Conservation (phyloP, 2,113 vertebrate species). For the Sprattus sprattus region DNA sequence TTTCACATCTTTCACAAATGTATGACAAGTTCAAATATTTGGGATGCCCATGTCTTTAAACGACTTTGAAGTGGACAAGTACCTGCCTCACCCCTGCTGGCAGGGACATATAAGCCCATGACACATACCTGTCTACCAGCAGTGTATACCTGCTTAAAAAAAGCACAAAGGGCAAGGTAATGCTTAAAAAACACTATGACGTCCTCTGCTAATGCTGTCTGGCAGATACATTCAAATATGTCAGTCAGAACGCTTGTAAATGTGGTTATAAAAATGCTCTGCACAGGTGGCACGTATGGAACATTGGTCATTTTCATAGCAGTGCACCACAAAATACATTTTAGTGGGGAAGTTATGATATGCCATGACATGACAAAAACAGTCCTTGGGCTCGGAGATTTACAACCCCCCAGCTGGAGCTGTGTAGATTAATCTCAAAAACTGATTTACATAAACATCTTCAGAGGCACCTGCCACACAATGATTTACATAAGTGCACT, state of each 20-base stretch:
- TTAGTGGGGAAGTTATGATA: background rate
- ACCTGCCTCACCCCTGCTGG: background rate
- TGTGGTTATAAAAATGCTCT: background rate
- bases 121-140: background rate
- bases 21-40: background rate
- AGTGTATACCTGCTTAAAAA: background rate
- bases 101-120: background rate
- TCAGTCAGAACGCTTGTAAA: background rate
- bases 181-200: background rate
- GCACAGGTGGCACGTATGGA: background rate
- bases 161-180: background rate
- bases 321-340: background rate
- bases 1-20: background rate
- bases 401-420: background rate
- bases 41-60: background rate
- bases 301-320: background rate
- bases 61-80: background rate
- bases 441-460: slow-evolving; percentile 13
- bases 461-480: background rate
- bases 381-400: background rate
- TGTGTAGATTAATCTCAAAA: background rate
- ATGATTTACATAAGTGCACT: slow-evolving; percentile 9
- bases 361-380: slow-evolving; percentile 7
- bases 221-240: background rate
- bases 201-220: background rate